Evolutionary conservation across 2,113 vertebrate genomes (phyloP), one percentile per base, ranked within the genome.

Genomic region (Fregetta grallaria): DNA sequence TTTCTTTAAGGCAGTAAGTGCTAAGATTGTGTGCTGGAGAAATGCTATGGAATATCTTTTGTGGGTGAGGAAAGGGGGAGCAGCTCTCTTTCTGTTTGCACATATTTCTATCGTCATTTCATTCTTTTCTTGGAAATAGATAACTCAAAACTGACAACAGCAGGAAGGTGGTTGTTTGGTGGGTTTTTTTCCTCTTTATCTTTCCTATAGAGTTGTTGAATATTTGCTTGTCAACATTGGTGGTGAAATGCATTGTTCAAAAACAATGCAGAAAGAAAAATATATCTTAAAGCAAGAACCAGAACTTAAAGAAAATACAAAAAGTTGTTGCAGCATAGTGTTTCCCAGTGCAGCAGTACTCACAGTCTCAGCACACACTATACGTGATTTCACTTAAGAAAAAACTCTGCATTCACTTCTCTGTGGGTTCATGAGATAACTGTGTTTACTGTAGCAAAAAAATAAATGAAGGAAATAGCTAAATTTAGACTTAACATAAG

Each of bases 91-190:
- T 95, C 38, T 94, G 26, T 92, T 86, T 88, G 72, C 14, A 56
- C 19, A 27, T 74, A 72, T 68, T 92, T 72, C 81, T 88, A 38
- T 91, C 36, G 11, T 53, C 29, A 81, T 65, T 95, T 93, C 77
- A 70, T 44, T 73, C 18, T 96, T 73, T 79, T 75, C 13, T 59
- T 80, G 70, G 56, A 94, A 96, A 93, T 59, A 73, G 0, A 23
- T 61, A 93, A 91, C 90, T 92, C 32, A 88, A 94, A 97, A 78
- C 65, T 84, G 86, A 92, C 40, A 73, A 38, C 49, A 91, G 55
- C 59, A 77, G 30, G 27, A 84, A 85, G 18, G 56, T 67, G 30
- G 52, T 8, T 72, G 15, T 61, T 87, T 49, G 14, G 10, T 73
- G 40, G 3, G 1, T 25, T 50, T 77, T 47, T 17, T 40, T 1